A percentile compares a stretch with the other conserved stretches of the same genome.
These are phyloP conservation scores for Prionailurus viverrinus DNA, from an alignment of 2,113 vertebrate species.

Conservation along the genomic window DNA sequence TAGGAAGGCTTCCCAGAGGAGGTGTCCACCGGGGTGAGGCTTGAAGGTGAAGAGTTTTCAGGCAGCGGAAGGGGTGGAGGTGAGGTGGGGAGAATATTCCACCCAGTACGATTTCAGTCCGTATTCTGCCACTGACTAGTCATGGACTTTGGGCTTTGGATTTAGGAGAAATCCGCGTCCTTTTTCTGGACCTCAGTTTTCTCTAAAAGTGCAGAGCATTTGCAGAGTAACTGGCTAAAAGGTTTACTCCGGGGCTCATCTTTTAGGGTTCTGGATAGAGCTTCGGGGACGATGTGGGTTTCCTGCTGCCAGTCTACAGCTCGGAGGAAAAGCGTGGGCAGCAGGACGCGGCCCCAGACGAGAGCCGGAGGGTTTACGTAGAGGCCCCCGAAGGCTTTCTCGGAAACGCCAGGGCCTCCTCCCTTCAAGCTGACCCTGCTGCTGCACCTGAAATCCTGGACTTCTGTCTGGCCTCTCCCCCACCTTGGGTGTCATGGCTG, in stretches of 20 bases:
- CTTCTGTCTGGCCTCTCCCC: too few species aligned
- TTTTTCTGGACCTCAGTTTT: neutral
- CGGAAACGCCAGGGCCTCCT: neutral
- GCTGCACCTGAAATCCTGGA: neutral
- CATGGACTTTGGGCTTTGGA: neutral
- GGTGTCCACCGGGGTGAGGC: too few species aligned
- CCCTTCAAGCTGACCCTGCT: fast-evolving
- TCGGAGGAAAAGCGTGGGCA: neutral
- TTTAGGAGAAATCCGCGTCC: neutral
- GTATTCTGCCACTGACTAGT: neutral
- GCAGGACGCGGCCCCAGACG: fast-evolving
- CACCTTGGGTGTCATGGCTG: neutral
- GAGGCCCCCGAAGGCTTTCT: neutral
- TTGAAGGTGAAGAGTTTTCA: neutral
- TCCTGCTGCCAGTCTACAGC: neutral
- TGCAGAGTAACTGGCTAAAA: neutral
- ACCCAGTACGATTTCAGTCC: neutral
- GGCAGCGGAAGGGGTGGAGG: neutral
- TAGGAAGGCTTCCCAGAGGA: neutral
- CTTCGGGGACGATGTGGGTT: neutral
- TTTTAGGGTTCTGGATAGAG: neutral
- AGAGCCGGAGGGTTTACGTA: neutral
- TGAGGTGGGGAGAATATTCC: neutral
- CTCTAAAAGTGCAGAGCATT: neutral
- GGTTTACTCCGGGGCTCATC: neutral